These are phyloP conservation scores for Heliconius ethilla DNA, from an alignment of 2,888 invertebrate species.

Conservation along the genomic window DNA sequence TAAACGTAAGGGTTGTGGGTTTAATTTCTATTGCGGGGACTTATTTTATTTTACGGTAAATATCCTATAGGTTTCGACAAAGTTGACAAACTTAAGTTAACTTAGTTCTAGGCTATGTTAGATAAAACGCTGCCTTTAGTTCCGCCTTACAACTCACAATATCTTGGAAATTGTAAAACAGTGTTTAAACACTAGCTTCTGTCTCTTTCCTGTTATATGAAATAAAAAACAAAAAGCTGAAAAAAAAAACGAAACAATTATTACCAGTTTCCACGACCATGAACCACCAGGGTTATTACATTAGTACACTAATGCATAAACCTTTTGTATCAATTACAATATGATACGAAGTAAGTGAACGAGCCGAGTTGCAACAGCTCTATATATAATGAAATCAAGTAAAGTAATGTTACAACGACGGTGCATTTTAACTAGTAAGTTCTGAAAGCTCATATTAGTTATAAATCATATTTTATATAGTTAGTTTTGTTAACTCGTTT, in stretches of 20 bases:
- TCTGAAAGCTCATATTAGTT: conserved; percentile 4
- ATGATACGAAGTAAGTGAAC: background rate
- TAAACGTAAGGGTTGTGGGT: background rate
- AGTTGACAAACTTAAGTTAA: no score
- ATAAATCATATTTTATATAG: background rate
- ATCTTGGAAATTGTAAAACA: background rate
- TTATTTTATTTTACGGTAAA: background rate
- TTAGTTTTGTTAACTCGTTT: background rate
- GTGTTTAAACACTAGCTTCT: background rate
- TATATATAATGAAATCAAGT: background rate
- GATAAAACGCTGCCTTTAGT: background rate
- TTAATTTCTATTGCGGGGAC: background rate
- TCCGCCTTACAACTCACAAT: background rate
- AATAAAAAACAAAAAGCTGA: background rate
- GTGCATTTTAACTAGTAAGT: background rate
- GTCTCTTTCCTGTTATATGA: background rate
- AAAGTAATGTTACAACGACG: background rate
- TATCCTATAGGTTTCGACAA: no score
- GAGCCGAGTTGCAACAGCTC: background rate
- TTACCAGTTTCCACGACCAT: background rate
- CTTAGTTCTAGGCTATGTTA: background rate
- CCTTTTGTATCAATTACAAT: background rate
- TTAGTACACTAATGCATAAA: background rate
- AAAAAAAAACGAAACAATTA: background rate
- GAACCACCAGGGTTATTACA: background rate